A percentile compares a stretch with the other conserved stretches of the same genome.
Evolutionary conservation across 2,113 vertebrate genomes (phyloP).

Genomic region (Bos javanicus): DNA sequence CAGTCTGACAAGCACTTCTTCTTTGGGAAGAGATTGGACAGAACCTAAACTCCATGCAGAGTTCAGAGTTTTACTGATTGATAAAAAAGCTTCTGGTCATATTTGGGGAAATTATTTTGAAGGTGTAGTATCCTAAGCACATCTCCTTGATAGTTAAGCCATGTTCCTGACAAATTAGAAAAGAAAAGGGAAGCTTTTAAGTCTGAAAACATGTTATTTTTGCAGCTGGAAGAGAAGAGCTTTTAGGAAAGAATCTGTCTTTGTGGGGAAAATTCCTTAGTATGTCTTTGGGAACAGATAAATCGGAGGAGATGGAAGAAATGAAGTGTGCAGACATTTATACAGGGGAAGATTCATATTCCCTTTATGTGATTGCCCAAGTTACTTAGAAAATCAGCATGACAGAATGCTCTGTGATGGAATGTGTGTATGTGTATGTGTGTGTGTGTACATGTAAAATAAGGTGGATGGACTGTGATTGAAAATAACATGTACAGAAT

Average conservation of each 20-base stretch:
- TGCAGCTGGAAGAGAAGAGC: neutral
- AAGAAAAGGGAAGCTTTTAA: neutral
- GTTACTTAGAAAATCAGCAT: neutral
- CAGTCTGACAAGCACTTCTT: neutral
- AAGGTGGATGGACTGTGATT: neutral
- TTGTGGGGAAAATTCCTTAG: neutral
- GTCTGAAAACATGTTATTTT: neutral
- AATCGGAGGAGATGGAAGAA: neutral
- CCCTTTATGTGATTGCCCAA: neutral
- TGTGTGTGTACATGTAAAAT: neutral
- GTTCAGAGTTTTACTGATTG: neutral
- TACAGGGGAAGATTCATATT: neutral
- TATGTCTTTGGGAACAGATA: neutral
- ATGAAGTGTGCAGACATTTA: neutral
- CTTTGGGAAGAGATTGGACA: neutral
- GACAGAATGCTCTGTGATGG: neutral
- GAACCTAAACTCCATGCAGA: neutral
- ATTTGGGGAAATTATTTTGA: neutral
- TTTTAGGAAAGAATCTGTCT: neutral
- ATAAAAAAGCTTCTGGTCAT: neutral
- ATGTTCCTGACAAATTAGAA: neutral
- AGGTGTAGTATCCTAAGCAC: neutral
- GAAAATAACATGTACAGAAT: neutral
- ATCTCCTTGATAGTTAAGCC: neutral
- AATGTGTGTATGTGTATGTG: neutral